A percentile compares a stretch with the other conserved stretches of the same genome.
phyloP scores from a whole-genome alignment of 1,140 invertebrate genomes.

The Euura lappo region DNA sequence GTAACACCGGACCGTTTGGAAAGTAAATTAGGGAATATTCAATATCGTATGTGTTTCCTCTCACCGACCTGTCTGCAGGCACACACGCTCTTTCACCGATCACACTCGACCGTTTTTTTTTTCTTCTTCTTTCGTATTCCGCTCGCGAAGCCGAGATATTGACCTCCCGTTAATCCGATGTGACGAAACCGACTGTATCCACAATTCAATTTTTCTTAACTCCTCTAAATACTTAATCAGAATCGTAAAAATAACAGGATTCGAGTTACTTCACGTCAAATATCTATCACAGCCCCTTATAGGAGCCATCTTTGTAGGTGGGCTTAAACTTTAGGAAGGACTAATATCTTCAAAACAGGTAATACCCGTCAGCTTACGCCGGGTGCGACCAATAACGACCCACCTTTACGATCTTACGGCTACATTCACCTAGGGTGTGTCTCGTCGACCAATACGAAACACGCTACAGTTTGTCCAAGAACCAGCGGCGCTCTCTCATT shows the following conservation, averaged over 20 bases:
- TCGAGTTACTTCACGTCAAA: conserved; percentile 53
- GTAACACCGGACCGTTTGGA: no score
- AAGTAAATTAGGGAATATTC: no score
- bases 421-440: no score
- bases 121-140: not conserved
- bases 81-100: conserved; percentile 22
- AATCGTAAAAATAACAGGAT: conserved; percentile 28
- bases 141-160: no score
- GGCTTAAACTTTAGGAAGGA: conserved; percentile 37
- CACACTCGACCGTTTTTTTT: not conserved
- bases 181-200: no score
- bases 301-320: conserved; percentile 59
- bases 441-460: no score
- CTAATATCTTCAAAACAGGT: conserved; percentile 30
- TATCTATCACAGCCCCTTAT: conserved; percentile 52
- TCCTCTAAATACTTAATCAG: no score
- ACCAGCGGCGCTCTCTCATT: no score
- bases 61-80: conserved; percentile 34
- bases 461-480: no score
- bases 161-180: no score
- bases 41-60: no score
- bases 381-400: not conserved
- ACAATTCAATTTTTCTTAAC: no score
- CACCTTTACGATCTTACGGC: not conserved
- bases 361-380: conserved; percentile 11